Evolutionary conservation across 2,113 vertebrate species (phyloP).

Genomic region (Callithrix jacchus): DNA sequence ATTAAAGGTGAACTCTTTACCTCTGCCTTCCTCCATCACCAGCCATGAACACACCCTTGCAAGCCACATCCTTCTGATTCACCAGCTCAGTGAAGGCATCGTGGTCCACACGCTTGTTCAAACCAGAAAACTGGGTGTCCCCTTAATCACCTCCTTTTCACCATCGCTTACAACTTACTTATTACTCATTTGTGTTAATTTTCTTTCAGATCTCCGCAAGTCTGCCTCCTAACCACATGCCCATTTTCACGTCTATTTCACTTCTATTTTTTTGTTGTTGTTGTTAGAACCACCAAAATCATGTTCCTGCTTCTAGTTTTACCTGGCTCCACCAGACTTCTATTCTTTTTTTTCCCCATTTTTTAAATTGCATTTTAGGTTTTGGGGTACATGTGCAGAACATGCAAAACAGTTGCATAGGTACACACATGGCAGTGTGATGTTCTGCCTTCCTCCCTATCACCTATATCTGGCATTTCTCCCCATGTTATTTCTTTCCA

Average conservation of each 20-base stretch:
- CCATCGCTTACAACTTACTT: neutral
- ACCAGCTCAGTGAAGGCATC: neutral
- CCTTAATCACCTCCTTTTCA: neutral
- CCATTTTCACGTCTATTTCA: neutral
- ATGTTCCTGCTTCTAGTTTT: neutral
- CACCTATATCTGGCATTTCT: too few species aligned
- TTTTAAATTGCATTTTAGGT: too few species aligned
- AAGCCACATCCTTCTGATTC: slow-evolving; percentile 29
- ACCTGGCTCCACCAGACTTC: neutral
- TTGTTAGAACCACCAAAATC: neutral
- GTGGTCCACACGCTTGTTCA: neutral
- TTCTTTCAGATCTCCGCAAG: neutral
- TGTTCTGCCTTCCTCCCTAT: too few species aligned
- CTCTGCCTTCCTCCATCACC: neutral
- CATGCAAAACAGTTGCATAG: too few species aligned
- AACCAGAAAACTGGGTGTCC: neutral
- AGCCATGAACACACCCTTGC: neutral
- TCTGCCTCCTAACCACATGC: neutral
- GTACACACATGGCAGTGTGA: too few species aligned
- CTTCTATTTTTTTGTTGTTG: neutral
- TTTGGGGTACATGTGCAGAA: too few species aligned
- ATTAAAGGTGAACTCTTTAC: neutral
- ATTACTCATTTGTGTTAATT: neutral
- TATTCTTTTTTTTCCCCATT: too few species aligned
- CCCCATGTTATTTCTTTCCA: too few species aligned